Conservation (phyloP, 92 coral and sea anemone species). For the Zoanthus gigantus region DNA sequence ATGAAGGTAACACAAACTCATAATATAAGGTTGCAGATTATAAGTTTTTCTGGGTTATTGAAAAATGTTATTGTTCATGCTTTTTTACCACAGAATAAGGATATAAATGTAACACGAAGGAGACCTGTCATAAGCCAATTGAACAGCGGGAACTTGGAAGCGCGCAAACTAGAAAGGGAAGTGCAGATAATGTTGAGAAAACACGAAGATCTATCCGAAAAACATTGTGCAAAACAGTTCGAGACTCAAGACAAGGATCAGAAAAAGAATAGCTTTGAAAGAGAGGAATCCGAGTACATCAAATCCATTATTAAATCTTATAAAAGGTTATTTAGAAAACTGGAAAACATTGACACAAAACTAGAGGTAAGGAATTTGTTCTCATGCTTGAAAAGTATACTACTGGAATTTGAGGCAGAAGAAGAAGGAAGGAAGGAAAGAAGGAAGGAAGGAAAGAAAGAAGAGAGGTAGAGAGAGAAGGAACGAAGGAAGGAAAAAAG, state of each 20-base stretch:
- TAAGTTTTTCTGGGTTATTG: too few relatives aligned
- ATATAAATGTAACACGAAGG: not conserved
- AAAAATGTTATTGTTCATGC: not conserved
- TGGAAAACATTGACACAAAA: not conserved
- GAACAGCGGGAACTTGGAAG: constrained; percentile 59
- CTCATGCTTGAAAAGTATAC: not conserved
- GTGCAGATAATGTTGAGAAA: constrained; percentile 61
- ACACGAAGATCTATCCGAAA: constrained; percentile 36
- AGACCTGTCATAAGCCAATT: constrained; percentile 2
- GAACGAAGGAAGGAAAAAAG: too few relatives aligned
- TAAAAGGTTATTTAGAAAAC: not conserved
- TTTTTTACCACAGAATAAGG: not conserved
- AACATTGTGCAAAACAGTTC: not conserved
- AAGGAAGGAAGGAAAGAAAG: not conserved
- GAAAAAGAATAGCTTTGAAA: not conserved
- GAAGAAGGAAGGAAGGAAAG: not conserved
- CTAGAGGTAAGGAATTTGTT: constrained; percentile 4
- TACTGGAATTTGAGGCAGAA: not conserved
- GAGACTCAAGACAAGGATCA: not conserved
- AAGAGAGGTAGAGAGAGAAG: too few relatives aligned
- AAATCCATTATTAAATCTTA: not conserved
- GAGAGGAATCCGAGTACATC: not conserved
- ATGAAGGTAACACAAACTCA: too few relatives aligned
- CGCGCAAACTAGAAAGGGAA: constrained; percentile 59
- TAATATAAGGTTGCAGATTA: too few relatives aligned